Percentiles rank a stretch among this genome's conserved stretches.
Conservation (phyloP, 1,140 invertebrate species). For the Sycobia sp. region DNA sequence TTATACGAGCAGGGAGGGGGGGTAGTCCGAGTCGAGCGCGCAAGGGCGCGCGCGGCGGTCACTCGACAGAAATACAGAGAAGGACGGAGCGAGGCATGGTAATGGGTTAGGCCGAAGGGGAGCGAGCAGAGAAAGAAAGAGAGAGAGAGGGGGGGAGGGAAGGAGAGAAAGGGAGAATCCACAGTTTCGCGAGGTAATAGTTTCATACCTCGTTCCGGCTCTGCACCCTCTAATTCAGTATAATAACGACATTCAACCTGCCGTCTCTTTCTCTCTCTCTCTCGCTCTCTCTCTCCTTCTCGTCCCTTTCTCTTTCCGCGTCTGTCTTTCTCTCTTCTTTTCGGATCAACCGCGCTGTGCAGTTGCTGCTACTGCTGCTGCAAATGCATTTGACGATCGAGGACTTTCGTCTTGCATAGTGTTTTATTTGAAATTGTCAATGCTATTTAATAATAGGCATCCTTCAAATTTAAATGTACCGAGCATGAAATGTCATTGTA, state of each 20-base stretch:
- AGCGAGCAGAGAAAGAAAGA: slow-evolving; percentile 19
- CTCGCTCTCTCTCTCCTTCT: slow-evolving; percentile 26
- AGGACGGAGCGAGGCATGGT: slow-evolving; percentile 27
- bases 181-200: slow-evolving; percentile 61
- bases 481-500: too few relatives aligned
- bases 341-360: neutral
- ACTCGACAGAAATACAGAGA: slow-evolving; percentile 7
- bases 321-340: slow-evolving; percentile 17
- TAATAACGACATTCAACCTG: slow-evolving; percentile 62
- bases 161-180: slow-evolving; percentile 39
- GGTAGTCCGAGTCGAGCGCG: neutral
- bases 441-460: too few relatives aligned
- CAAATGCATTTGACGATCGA: slow-evolving; percentile 15
- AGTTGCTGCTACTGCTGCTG: slow-evolving; percentile 11
- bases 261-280: slow-evolving; percentile 51
- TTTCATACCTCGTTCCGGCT: slow-evolving; percentile 63
- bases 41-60: neutral
- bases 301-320: too few relatives aligned
- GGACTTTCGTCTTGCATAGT: too few relatives aligned
- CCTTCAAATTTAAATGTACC: too few relatives aligned
- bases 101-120: slow-evolving; percentile 19
- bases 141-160: too few relatives aligned
- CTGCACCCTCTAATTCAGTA: slow-evolving; percentile 62
- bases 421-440: too few relatives aligned
- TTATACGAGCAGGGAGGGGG: neutral